Conservation (phyloP, 2,113 vertebrate genomes). For the Bufo bufo region DNA sequence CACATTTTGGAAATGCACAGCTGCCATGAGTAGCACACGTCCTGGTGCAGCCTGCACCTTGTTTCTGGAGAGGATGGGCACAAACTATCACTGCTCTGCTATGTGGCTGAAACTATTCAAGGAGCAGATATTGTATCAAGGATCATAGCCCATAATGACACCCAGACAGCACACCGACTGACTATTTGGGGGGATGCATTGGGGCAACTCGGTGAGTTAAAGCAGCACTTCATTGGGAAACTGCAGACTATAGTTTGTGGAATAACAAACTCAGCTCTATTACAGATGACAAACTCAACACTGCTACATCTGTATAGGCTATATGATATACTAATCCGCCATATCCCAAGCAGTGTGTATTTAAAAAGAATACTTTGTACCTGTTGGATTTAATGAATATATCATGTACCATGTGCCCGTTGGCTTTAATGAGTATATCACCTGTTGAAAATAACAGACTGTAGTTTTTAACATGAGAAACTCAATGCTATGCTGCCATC, state of each 20-base stretch:
- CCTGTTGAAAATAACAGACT: too few relatives aligned
- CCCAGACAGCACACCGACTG: background rate
- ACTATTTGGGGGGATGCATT: background rate
- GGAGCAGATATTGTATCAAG: background rate
- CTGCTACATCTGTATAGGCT: background rate
- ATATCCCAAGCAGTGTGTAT: background rate
- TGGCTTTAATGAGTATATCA: too few relatives aligned
- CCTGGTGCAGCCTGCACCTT: background rate
- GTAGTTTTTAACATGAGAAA: too few relatives aligned
- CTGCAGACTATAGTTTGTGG: background rate
- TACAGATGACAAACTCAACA: background rate
- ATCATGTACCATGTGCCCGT: background rate
- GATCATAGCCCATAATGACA: background rate
- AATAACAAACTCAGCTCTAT: background rate
- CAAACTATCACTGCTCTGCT: background rate
- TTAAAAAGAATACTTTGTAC: too few relatives aligned
- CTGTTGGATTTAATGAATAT: background rate
- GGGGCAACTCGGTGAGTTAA: background rate
- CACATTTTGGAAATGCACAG: slow-evolving; percentile 30
- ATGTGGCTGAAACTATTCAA: background rate
- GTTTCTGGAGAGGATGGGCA: background rate
- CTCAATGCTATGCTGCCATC: too few relatives aligned
- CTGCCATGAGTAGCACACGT: slow-evolving; percentile 1
- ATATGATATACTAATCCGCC: background rate
- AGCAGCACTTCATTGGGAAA: background rate